Evolutionary conservation across 2,113 vertebrate genomes (phyloP).

Genomic region (Telmatochromis sp.): DNA sequence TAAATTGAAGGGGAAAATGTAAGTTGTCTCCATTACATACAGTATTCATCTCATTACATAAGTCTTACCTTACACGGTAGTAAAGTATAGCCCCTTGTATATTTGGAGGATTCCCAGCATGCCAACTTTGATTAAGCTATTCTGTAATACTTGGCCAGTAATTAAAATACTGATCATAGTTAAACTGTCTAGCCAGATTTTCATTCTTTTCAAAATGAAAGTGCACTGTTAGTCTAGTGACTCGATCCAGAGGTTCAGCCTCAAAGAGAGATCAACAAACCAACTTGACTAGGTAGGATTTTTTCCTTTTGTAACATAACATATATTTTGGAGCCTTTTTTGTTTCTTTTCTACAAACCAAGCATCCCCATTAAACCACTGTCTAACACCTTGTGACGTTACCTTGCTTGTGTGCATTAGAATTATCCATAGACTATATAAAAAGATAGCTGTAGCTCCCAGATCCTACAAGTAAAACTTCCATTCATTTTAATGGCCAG

Average conservation of each 20-base stretch:
- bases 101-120: neutral
- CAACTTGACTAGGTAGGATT: neutral
- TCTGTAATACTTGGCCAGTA: neutral
- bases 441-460: neutral
- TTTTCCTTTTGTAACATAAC: neutral
- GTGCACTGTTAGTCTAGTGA: neutral
- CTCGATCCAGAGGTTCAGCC: neutral
- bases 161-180: neutral
- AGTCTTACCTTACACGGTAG: neutral
- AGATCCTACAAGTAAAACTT: neutral
- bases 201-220: neutral
- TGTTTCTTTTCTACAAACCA: neutral
- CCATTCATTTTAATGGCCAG: neutral
- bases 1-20: fast-evolving
- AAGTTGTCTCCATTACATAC: neutral
- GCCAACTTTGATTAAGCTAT: neutral
- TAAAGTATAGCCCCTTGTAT: neutral
- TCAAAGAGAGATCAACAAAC: neutral
- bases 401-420: neutral
- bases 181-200: neutral
- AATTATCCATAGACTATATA: neutral
- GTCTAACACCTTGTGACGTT: neutral
- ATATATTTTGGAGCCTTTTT: neutral
- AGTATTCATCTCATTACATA: neutral
- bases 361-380: neutral